Evolutionary conservation across 2,797 vertebrate genomes (phyloP), one percentile per base, ranked within the genome.

Genomic region (Gorsachius magnificus): DNA sequence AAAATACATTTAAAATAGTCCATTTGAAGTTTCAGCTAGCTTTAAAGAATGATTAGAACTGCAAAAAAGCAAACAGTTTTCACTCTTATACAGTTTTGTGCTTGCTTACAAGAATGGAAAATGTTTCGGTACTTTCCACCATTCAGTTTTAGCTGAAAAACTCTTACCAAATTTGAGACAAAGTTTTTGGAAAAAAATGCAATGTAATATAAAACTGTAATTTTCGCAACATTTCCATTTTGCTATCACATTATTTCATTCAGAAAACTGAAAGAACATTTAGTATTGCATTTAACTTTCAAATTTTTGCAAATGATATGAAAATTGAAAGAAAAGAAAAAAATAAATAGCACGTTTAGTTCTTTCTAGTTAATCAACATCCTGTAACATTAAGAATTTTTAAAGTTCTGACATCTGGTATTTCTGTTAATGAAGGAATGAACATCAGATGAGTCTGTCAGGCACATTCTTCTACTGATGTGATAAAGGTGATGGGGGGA

Each of bases 1-100:
- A 85, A 88, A 80, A 58, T 87, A 43, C 26, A 87, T 90, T 92
- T 94, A 50, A 76, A 93, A 36, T 58, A 79, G 38, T 71, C n/a
- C 11, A 53, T 79, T 79, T 95, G n/a, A 89, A 90, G 33, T 91
- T 87, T 72, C 68, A 90, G 11, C 41, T 92, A 83, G 26, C 29
- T 89, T 92, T 87, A 87, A 95, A 45, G 20, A 80, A 57, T 51
- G 16, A 14, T 50, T 92, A 74, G 22, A 82, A 57, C 14, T 57
- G 51, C 1, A 84, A 83, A 86, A 92, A 31, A 1, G 18, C 29
- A 66, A 12, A 66, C 8, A 31, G 16, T 65, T 86, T 84, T 54
- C 36, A 79, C 17, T 54, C 9, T 50, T 51, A 25, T 3, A 38
- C 6, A 36, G 13, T 82, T 17, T n/a, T 86, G 21, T 82, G 26